Evolutionary conservation across 2,888 invertebrate species (phyloP).

Genomic region (Lepidonotus clava): DNA sequence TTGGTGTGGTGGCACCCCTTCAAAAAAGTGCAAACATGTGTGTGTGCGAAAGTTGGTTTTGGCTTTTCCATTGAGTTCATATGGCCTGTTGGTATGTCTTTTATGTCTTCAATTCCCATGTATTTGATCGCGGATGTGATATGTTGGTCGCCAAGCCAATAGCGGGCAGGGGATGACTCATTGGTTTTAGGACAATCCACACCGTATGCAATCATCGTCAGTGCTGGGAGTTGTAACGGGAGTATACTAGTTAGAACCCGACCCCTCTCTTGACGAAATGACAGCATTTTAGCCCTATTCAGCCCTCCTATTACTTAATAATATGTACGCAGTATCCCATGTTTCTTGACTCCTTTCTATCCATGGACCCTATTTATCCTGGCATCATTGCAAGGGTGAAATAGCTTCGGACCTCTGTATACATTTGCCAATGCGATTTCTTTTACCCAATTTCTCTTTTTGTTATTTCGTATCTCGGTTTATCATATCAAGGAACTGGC

Average conservation of each 20-base stretch:
- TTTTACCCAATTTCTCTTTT: no score
- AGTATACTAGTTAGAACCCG: background rate
- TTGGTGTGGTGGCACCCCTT: background rate
- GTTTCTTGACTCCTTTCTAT: no score
- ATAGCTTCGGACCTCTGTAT: no score
- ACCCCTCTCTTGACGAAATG: no score
- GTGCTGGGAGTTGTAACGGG: slow-evolving; percentile 9
- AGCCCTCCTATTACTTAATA: no score
- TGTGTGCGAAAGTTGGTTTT: slow-evolving; percentile 1
- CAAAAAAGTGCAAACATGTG: slow-evolving; percentile 18
- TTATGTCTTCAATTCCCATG: slow-evolving; percentile 44
- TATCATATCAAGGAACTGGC: no score
- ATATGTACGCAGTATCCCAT: no score
- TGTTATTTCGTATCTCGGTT: no score
- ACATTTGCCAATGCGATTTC: no score
- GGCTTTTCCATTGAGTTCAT: background rate
- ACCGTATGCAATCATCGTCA: background rate
- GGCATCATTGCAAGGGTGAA: no score
- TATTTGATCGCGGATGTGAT: slow-evolving; percentile 2
- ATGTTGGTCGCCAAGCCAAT: slow-evolving; percentile 30
- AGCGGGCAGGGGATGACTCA: slow-evolving; percentile 3
- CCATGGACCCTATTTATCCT: no score
- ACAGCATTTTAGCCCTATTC: no score
- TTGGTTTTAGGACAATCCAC: background rate
- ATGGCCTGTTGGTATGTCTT: slow-evolving; percentile 24